phyloP scores from a whole-genome alignment of 2,797 vertebrate species.

The Lophius americanus region DNA sequence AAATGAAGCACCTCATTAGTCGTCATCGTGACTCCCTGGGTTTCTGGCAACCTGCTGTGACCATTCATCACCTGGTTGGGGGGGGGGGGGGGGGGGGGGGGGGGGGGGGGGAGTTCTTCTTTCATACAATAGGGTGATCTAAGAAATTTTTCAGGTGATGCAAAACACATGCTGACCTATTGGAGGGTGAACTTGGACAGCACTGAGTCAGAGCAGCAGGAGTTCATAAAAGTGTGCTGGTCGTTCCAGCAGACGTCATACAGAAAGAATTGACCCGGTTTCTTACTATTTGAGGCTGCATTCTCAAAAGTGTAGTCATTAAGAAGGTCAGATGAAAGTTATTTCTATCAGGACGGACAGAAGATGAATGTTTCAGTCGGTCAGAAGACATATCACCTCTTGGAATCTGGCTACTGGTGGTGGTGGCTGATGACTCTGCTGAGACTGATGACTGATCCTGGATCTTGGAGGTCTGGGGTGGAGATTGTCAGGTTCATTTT shows the following conservation, averaged over 20 bases:
- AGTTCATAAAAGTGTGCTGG: not conserved
- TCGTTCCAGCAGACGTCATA: not conserved
- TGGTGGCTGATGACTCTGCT: too few species aligned
- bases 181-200: not conserved
- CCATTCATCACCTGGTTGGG: conserved; percentile 12
- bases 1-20: conserved; percentile 24
- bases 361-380: too few species aligned
- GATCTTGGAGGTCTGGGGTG: too few species aligned
- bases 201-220: not conserved
- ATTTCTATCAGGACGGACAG: too few species aligned
- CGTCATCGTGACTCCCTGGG: not conserved
- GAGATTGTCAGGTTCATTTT: too few species aligned
- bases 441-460: too few species aligned
- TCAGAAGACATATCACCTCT: too few species aligned
- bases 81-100: conserved; percentile 15
- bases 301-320: not conserved
- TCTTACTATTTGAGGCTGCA: not conserved
- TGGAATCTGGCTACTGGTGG: too few species aligned
- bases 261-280: not conserved
- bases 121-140: too few species aligned
- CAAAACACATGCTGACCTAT: not conserved
- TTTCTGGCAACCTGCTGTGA: conserved; percentile 16
- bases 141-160: not conserved
- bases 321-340: too few species aligned
- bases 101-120: not conserved